A percentile compares a stretch with the other conserved stretches of the same genome.
Evolutionary conservation across 2,113 vertebrate species (phyloP).

Genomic region (Leucoraja erinaceus): DNA sequence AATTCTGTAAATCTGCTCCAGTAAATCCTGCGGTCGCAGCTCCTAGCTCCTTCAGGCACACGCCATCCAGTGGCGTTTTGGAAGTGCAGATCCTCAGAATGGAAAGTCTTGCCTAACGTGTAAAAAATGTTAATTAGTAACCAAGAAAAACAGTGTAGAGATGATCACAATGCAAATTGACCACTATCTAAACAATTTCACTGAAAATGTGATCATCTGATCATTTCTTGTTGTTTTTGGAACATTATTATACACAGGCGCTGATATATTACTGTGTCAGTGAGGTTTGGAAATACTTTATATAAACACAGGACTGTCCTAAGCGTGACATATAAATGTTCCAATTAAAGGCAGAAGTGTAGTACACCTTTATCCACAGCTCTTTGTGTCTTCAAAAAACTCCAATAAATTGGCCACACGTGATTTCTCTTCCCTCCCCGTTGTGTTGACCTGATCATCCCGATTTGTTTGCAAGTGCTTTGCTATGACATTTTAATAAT

Average conservation of each 20-base stretch:
- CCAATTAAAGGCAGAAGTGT: too few relatives aligned
- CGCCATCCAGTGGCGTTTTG: conserved; percentile 66
- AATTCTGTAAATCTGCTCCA: conserved; percentile 84
- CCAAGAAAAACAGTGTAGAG: background rate
- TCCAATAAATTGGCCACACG: too few relatives aligned
- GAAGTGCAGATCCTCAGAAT: conserved; percentile 71
- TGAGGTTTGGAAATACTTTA: background rate
- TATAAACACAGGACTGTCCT: background rate
- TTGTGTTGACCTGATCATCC: too few relatives aligned
- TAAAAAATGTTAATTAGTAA: background rate
- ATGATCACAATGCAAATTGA: background rate
- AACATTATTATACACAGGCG: background rate
- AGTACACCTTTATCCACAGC: too few relatives aligned
- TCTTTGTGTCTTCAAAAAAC: too few relatives aligned
- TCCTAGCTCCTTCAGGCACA: conserved; percentile 69
- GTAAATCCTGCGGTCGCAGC: conserved; percentile 68
- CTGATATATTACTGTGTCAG: background rate
- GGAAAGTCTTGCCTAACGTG: conserved; percentile 68
- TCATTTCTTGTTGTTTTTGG: background rate
- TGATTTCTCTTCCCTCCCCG: too few relatives aligned
- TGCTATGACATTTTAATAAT: too few relatives aligned
- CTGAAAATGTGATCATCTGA: background rate
- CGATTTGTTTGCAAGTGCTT: too few relatives aligned
- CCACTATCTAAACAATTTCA: background rate
- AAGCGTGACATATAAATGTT: too few relatives aligned